Conservation (phyloP, 2,113 vertebrate species). For the Pseudonaja textilis region DNA sequence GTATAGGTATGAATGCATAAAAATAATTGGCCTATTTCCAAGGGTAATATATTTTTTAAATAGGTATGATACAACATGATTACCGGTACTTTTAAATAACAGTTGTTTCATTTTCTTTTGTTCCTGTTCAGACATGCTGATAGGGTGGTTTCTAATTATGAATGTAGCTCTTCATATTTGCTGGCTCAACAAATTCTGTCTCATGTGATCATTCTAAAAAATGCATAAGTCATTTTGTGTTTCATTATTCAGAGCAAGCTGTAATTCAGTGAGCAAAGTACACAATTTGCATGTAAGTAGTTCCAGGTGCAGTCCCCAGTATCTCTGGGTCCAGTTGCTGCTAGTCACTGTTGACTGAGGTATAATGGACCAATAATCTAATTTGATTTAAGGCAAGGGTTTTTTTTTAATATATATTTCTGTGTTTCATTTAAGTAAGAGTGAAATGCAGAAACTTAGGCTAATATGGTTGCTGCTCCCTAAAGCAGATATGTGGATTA, state of each 20-base stretch:
- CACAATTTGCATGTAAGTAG: neutral
- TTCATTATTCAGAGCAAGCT: neutral
- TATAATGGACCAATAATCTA: neutral
- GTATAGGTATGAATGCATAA: neutral
- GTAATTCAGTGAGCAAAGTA: neutral
- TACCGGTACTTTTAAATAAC: neutral
- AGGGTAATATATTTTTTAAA: neutral
- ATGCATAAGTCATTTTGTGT: neutral
- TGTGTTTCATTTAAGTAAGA: neutral
- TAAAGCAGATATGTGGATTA: neutral
- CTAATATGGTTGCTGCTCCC: constrained; percentile 2
- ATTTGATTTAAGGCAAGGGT: neutral
- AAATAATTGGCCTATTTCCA: neutral
- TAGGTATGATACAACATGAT: neutral
- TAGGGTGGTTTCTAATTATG: neutral
- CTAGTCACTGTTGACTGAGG: neutral
- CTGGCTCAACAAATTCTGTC: constrained; percentile 43
- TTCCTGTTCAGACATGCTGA: constrained; percentile 29
- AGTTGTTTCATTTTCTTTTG: neutral
- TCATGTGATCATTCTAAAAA: constrained; percentile 16
- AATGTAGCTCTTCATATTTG: constrained; percentile 20
- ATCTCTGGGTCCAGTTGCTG: neutral
- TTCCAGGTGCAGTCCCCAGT: neutral
- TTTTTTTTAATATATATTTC: neutral
- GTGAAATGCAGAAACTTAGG: neutral